A percentile compares a stretch with the other conserved stretches of the same genome.
phyloP scores from a whole-genome alignment of 1,140 invertebrate genomes.

The Temnothorax nylanderi region DNA sequence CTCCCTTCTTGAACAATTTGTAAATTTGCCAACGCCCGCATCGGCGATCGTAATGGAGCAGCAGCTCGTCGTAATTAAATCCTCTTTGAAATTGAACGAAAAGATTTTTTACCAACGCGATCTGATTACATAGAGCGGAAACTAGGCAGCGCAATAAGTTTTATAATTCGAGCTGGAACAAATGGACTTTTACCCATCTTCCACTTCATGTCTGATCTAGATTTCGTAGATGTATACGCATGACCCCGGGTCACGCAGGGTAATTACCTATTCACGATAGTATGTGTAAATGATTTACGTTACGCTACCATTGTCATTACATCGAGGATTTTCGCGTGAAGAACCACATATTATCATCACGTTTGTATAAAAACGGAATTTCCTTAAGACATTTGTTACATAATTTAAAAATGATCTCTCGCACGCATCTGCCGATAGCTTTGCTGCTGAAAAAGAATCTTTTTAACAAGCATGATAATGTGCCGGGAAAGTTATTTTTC shows the following conservation, averaged over 20 bases:
- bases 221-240: constrained; percentile 72
- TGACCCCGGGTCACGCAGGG: constrained; percentile 83
- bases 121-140: constrained; percentile 35
- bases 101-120: constrained; percentile 55
- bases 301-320: not conserved
- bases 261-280: constrained; percentile 76
- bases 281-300: constrained; percentile 57
- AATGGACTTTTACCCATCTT: constrained; percentile 34
- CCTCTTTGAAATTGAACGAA: constrained; percentile 20
- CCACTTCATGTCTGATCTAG: constrained; percentile 59
- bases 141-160: constrained; percentile 41
- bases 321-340: constrained; percentile 6
- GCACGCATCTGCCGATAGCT: not conserved
- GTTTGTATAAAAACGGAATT: not conserved
- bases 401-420: not conserved
- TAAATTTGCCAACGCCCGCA: constrained; percentile 47
- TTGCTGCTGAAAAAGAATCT: not conserved
- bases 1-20: constrained; percentile 34
- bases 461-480: not conserved
- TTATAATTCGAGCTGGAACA: constrained; percentile 45
- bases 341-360: not conserved
- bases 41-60: constrained; percentile 41
- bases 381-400: not conserved
- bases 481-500: constrained; percentile 6
- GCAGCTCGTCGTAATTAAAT: constrained; percentile 15